Evolutionary conservation across 2,797 vertebrate species (phyloP), one percentile per base, ranked within the genome.

Genomic region (Anas bahamensis): DNA sequence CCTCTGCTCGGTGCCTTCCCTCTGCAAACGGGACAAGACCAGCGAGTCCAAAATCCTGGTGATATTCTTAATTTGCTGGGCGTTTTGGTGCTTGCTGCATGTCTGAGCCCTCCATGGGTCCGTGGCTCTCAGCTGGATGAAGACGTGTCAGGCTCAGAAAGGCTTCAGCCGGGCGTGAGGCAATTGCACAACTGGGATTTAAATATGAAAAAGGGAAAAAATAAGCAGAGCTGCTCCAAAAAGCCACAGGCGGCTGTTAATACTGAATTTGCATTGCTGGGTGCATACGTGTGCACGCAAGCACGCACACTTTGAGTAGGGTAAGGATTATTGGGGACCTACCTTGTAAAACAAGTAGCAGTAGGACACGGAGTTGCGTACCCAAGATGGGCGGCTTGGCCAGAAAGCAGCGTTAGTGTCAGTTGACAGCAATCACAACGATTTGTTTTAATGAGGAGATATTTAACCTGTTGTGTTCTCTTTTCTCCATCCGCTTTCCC

Each of bases 121-220:
- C 24, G 35, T 3, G 3, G 79, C 53, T 65, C 78, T 80, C 75
- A 41, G 50, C 68, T 55, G 71, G 41, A 12, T 61, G 69, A 69
- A 66, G 48, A 35, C 13, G 33, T 16, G 2, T 17, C 37, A 57
- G 55, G 61, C 46, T 89, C 63, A 39, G 0, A 24, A 69, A 11
- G 23, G 55, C 77, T 94, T 90, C 44, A 53, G 50, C 76, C 85
- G 83, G 6, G 57, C 63, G 5, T 6, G 57, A 93, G 68, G 68
- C 72, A 23, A 23, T 59, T n/a, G 68, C 81, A 59, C 22, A 14
- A 42, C 12, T 42, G 64, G 90, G 90, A 55, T 93, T 90, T 80
- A 80, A 83, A 72, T 66, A 31, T 15, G 26, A 75, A 91, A 92
- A 86, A 75, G 42, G 50, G 52, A 46, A 91, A 91, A 94, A 90